Conservation (phyloP, 2,888 invertebrate species). For the Palloptera scutellata region DNA sequence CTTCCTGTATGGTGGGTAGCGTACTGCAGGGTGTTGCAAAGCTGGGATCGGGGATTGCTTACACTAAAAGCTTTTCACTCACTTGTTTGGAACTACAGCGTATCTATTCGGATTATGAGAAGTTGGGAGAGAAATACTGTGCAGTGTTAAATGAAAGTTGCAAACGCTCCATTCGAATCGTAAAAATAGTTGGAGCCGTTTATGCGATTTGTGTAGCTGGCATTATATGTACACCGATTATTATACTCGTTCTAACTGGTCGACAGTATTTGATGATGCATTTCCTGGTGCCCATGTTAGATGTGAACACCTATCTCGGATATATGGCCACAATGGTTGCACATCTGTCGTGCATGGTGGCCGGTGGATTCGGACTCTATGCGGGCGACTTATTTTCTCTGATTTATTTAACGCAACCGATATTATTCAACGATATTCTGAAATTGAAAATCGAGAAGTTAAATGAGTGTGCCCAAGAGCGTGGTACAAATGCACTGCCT, state of each 20-base stretch:
- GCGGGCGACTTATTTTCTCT: slow-evolving; percentile 44
- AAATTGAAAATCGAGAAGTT: slow-evolving; percentile 40
- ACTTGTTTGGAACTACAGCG: slow-evolving; percentile 25
- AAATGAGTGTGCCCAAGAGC: slow-evolving; percentile 33
- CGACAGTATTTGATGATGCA: slow-evolving; percentile 41
- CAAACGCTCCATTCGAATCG: slow-evolving; percentile 16
- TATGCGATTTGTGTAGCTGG: slow-evolving; percentile 14
- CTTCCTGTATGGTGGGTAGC: slow-evolving; percentile 42
- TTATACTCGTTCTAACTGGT: slow-evolving; percentile 23
- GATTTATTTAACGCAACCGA: slow-evolving; percentile 38
- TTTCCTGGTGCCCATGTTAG: slow-evolving; percentile 44
- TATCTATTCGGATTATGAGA: slow-evolving; percentile 39
- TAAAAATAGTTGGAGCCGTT: slow-evolving; percentile 21
- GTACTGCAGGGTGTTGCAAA: slow-evolving; percentile 43
- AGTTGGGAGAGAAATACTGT: slow-evolving; percentile 30
- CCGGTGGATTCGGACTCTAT: slow-evolving; percentile 43
- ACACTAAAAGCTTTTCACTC: slow-evolving; percentile 14
- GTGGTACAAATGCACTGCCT: background rate
- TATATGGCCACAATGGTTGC: slow-evolving; percentile 35
- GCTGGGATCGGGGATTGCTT: slow-evolving; percentile 30
- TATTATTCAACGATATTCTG: slow-evolving; percentile 43
- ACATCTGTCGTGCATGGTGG: slow-evolving; percentile 36
- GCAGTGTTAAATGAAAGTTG: slow-evolving; percentile 32
- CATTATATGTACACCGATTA: slow-evolving; percentile 28
- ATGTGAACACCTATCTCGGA: slow-evolving; percentile 39